Evolutionary conservation across 2,113 vertebrate genomes (phyloP), one percentile per base, ranked within the genome.

Genomic region (Podocnemis expansa): DNA sequence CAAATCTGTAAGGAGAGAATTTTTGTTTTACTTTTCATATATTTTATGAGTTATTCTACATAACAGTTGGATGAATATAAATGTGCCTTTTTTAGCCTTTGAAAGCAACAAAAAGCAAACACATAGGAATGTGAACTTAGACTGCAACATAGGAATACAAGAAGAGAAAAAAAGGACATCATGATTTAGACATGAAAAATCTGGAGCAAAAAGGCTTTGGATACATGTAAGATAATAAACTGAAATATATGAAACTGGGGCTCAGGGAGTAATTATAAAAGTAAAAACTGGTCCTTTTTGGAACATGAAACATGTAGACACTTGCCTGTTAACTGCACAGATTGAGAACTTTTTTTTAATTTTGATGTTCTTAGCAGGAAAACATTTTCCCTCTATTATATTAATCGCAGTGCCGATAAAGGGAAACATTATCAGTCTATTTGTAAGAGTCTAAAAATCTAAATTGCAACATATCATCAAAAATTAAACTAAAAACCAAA

Each of bases 1-100:
- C 99, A 99, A 89, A 99, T 99, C 99, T 99, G 94, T 22, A 95
- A 97, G 94, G 94, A 96, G 80, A 91, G 1, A 94, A 63, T 52
- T 80, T 25, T 83, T 90, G 75, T 47, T 95, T 82, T 95, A 80
- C 80, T 82, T 88, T 90, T 60, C 47, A 73, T 60, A 60, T 17
- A 52, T 21, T 76, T 51, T 81, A 83, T 56, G 17, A 85, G 6
- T 55, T 88, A 73, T 86, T 95, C 45, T 24, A 89, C 16, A 34
- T 41, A 16, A 89, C 93, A 91, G 84, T 5, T 6, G 52, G 91
- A 92, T 63, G 85, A 88, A 92, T 78, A 45, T 16, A 88, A n/a
- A 56, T 5, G 47, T 31, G 85, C 0, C 1, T 87, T 82, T 16
- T 78, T 93, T 34, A 95, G 85, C 41, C 38, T 54, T 73, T 4